Conservation (phyloP, 2,113 vertebrate species). For the Cranoglanis bouderius region DNA sequence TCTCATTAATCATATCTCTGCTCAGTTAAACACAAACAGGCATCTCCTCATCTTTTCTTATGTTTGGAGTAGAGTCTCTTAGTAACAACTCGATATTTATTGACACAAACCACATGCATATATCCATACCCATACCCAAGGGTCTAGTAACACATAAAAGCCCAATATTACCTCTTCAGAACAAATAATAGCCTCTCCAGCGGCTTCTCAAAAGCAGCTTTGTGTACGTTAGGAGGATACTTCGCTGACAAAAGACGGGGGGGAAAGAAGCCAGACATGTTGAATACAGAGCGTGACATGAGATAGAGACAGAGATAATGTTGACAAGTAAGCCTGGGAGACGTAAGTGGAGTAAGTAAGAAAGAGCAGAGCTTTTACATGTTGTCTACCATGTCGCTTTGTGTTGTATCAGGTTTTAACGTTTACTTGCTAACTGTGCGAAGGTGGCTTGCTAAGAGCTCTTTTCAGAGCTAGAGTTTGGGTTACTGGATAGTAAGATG, state of each 20-base stretch:
- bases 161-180: constrained; percentile 43
- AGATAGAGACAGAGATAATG: constrained; percentile 34
- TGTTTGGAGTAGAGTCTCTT: neutral
- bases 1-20: constrained; percentile 53
- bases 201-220: constrained; percentile 34
- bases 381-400: constrained; percentile 27
- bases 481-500: constrained; percentile 19
- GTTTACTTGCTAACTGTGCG: neutral
- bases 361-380: constrained; percentile 12
- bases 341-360: too few relatives aligned
- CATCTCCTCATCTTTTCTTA: neutral
- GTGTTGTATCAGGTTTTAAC: constrained; percentile 39
- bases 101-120: neutral
- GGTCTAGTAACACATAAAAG: constrained; percentile 45
- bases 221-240: constrained; percentile 38
- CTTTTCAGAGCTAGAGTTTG: constrained; percentile 32
- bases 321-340: constrained; percentile 17
- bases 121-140: constrained; percentile 25
- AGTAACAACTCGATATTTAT: constrained; percentile 2
- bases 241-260: constrained; percentile 48
- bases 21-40: constrained; percentile 1
- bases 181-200: constrained; percentile 43
- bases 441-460: constrained; percentile 27
- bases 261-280: neutral
- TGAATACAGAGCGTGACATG: constrained; percentile 33